Percentiles rank a stretch among this genome's conserved stretches.
Evolutionary conservation across 1,140 invertebrate species (phyloP).

Genomic region (Neuroterus valhalla): DNA sequence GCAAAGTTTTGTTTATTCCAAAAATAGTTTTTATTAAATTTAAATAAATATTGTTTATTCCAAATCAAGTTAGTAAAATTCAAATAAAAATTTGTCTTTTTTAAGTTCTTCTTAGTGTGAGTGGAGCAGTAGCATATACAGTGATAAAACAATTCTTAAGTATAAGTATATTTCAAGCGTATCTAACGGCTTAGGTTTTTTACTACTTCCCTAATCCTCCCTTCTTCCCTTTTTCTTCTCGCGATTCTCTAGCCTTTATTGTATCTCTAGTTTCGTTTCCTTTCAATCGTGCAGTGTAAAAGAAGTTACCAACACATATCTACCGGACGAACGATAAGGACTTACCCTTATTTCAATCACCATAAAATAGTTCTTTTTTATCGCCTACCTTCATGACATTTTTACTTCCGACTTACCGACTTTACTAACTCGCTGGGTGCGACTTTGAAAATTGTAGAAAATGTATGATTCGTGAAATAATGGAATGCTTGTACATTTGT

Average conservation of each 20-base stretch:
- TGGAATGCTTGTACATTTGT: too few relatives aligned
- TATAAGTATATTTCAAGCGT: slow-evolving; percentile 17
- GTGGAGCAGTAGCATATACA: too few relatives aligned
- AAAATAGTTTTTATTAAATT: too few relatives aligned
- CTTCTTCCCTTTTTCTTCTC: slow-evolving; percentile 27
- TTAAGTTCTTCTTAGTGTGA: too few relatives aligned
- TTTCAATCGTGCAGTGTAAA: slow-evolving; percentile 11
- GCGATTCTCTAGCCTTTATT: background rate
- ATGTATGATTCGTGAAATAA: too few relatives aligned
- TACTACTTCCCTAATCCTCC: slow-evolving; percentile 15
- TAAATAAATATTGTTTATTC: too few relatives aligned
- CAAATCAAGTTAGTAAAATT: too few relatives aligned
- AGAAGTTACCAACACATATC: slow-evolving; percentile 15
- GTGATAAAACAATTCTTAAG: too few relatives aligned
- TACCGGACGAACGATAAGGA: slow-evolving; percentile 11
- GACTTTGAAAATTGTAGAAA: background rate
- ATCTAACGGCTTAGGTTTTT: slow-evolving; percentile 30
- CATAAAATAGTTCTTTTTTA: slow-evolving; percentile 32
- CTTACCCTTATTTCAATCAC: slow-evolving; percentile 34
- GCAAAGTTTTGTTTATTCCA: too few relatives aligned
- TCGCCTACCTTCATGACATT: background rate
- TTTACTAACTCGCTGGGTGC: background rate
- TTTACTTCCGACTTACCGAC: slow-evolving; percentile 1
- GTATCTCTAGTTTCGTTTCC: background rate
- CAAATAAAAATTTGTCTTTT: too few relatives aligned